phyloP scores from a whole-genome alignment of 2,113 vertebrate genomes.

The Carassius gibelio region DNA sequence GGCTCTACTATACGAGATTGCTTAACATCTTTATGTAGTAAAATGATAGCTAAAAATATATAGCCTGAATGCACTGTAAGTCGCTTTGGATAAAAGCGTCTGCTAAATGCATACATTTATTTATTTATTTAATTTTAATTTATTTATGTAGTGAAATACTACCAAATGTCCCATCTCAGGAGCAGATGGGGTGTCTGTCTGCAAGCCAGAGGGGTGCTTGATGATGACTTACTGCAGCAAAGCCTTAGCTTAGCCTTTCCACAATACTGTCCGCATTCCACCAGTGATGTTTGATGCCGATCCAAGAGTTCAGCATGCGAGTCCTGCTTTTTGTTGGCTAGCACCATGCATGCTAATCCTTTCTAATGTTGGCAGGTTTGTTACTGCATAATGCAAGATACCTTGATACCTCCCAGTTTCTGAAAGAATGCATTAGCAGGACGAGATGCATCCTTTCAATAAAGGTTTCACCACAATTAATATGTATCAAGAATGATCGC shows the following conservation, averaged over 20 bases:
- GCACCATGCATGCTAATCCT: constrained; percentile 43
- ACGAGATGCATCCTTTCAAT: neutral
- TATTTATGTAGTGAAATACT: neutral
- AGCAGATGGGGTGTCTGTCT: constrained; percentile 18
- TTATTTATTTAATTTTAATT: neutral
- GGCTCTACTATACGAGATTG: neutral
- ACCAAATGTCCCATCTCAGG: neutral
- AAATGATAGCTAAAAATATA: too few relatives aligned
- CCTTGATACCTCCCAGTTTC: constrained; percentile 4
- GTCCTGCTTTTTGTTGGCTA: constrained; percentile 44
- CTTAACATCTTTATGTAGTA: neutral
- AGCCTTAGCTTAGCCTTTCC: constrained; percentile 28
- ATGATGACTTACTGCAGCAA: constrained; percentile 22
- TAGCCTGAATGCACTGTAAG: too few relatives aligned
- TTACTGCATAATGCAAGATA: constrained; percentile 36
- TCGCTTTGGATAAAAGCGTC: too few relatives aligned
- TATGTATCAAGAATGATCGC: neutral
- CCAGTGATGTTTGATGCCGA: constrained; percentile 33
- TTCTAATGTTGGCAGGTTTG: constrained; percentile 37
- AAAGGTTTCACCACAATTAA: neutral
- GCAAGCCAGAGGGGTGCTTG: neutral
- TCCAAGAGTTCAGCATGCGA: constrained; percentile 42
- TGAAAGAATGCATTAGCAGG: constrained; percentile 10
- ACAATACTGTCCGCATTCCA: constrained; percentile 16
- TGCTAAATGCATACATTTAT: too few relatives aligned